A percentile compares a stretch with the other conserved stretches of the same genome.
Evolutionary conservation across 2,113 vertebrate genomes (phyloP).

Genomic region (Sminthopsis crassicaudata): DNA sequence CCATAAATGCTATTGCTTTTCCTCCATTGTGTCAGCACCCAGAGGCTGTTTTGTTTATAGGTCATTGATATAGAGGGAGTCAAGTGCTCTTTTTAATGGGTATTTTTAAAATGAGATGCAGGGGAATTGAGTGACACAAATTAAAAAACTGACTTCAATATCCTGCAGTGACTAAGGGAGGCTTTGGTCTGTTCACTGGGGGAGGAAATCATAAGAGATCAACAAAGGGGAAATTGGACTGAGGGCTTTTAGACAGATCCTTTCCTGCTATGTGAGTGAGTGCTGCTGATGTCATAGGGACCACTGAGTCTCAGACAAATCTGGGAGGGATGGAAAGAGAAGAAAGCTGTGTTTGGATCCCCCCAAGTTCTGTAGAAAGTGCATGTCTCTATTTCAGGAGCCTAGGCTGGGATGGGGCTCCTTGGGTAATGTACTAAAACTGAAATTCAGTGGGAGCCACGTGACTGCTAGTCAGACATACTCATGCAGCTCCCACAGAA

Average conservation of each 20-base stretch:
- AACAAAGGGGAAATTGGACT: conserved; percentile 42
- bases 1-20: not conserved
- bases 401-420: conserved; percentile 55
- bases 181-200: conserved; percentile 63
- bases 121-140: conserved; percentile 15
- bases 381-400: conserved; percentile 66
- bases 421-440: conserved; percentile 64
- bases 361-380: conserved; percentile 62
- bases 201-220: conserved; percentile 41
- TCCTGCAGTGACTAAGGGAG: conserved; percentile 56
- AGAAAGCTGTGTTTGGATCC: conserved; percentile 59
- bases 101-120: not conserved
- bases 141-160: conserved; percentile 45
- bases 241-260: conserved; percentile 58
- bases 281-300: not conserved
- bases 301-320: conserved; percentile 48
- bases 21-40: not conserved
- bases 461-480: conserved; percentile 33
- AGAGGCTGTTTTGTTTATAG: conserved; percentile 21
- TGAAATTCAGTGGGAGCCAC: conserved; percentile 68
- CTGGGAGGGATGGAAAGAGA: conserved; percentile 46
- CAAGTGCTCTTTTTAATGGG: conserved; percentile 45
- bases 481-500: conserved; percentile 64
- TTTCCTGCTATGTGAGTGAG: conserved; percentile 2
- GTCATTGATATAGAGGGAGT: conserved; percentile 25